Evolutionary conservation across 2,797 vertebrate genomes (phyloP).

Genomic region (Lateolabrax maculatus): DNA sequence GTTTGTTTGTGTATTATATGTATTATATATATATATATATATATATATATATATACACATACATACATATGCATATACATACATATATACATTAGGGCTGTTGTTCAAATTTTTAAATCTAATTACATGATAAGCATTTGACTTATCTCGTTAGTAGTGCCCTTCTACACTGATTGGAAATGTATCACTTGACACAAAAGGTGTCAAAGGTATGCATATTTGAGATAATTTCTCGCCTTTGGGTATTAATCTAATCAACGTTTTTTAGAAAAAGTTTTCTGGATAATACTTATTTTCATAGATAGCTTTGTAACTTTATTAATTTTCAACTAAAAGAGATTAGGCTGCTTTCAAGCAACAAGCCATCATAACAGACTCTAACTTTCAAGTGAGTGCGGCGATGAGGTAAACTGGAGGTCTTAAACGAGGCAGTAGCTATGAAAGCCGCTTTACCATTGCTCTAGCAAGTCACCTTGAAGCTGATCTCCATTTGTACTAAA

Average conservation of each 20-base stretch:
- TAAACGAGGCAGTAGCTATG: constrained; percentile 35
- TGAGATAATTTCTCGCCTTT: constrained; percentile 4
- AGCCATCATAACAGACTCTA: constrained; percentile 20
- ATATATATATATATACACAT: too few relatives aligned
- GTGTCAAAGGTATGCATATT: neutral
- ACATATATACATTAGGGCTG: too few relatives aligned
- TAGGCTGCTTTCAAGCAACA: constrained; percentile 8
- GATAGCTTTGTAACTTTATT: neutral
- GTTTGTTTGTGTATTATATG: too few relatives aligned
- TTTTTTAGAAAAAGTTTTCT: neutral
- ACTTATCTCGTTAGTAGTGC: constrained; percentile 15
- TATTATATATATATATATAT: too few relatives aligned
- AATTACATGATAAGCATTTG: neutral
- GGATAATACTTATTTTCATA: neutral
- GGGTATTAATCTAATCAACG: neutral
- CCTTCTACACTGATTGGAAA: constrained; percentile 8
- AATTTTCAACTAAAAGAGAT: constrained; percentile 15
- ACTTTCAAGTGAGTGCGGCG: constrained; percentile 36
- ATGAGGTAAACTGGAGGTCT: constrained; percentile 55
- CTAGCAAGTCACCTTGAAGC: constrained; percentile 48
- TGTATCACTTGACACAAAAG: constrained; percentile 14
- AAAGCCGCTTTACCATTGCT: constrained; percentile 37
- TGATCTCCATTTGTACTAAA: constrained; percentile 58
- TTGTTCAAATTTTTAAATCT: too few relatives aligned
- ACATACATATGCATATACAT: too few relatives aligned